Conservation (phyloP, 2,113 vertebrate species). For the Prochilodus magdalenae region DNA sequence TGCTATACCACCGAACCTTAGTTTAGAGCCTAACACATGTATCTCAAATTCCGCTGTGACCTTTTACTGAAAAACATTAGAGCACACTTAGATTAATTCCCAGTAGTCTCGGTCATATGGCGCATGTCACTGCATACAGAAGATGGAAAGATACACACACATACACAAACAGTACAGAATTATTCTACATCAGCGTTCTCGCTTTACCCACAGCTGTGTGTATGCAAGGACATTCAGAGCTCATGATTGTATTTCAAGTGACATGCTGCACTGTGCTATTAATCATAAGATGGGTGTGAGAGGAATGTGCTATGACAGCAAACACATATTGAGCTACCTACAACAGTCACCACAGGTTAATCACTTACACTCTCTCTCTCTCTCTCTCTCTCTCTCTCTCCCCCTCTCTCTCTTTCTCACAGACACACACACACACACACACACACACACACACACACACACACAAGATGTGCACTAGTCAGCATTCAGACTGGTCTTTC, state of each 20-base stretch:
- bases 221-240: neutral
- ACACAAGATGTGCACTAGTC: neutral
- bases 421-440: neutral
- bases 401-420: too few species aligned
- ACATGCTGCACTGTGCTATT: slow-evolving; percentile 28
- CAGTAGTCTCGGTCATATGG: neutral
- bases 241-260: slow-evolving; percentile 36
- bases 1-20: too few species aligned
- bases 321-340: neutral
- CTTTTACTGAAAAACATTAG: neutral
- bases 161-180: neutral
- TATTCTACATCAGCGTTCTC: neutral
- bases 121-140: too few species aligned
- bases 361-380: too few species aligned
- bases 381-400: too few species aligned
- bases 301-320: slow-evolving; percentile 16
- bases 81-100: neutral
- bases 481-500: neutral
- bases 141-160: neutral
- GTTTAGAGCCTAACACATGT: neutral
- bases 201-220: neutral
- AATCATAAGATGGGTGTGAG: slow-evolving; percentile 16
- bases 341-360: slow-evolving; percentile 7
- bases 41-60: neutral
- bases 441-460: neutral